A percentile compares a stretch with the other conserved stretches of the same genome.
These are phyloP conservation scores for Silurus meridionalis DNA, from an alignment of 2,113 vertebrate species.

Conservation along the genomic window DNA sequence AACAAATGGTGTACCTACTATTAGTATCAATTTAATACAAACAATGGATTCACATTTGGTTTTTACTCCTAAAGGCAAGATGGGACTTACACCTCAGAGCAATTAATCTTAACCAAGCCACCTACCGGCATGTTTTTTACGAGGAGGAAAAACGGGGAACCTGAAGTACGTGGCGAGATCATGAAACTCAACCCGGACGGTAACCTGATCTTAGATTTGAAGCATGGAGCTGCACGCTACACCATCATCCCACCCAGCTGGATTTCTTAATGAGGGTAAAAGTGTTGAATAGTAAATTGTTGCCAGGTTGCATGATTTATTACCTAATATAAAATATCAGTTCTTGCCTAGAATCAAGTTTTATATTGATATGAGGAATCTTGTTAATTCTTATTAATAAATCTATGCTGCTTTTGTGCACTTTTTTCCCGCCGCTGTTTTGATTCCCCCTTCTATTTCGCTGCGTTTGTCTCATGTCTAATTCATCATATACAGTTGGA, in stretches of 20 bases:
- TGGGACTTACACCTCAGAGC: neutral
- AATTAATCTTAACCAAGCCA: neutral
- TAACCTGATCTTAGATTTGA: slow-evolving; percentile 4
- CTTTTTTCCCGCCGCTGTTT: neutral
- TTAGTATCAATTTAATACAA: neutral
- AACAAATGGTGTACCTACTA: neutral
- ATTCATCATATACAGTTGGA: slow-evolving; percentile 17
- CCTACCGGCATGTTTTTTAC: neutral
- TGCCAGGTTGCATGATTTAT: too few relatives aligned
- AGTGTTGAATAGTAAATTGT: neutral
- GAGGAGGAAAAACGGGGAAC: neutral
- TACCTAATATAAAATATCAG: neutral
- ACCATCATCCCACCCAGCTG: neutral
- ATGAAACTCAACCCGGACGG: neutral
- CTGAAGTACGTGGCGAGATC: neutral
- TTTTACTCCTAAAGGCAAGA: neutral
- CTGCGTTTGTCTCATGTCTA: neutral
- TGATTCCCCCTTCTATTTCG: neutral
- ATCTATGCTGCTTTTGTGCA: neutral
- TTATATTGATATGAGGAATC: neutral
- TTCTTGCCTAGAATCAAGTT: neutral
- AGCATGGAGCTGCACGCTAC: neutral
- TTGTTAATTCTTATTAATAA: neutral
- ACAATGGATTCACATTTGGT: neutral
- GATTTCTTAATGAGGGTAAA: neutral